Evolutionary conservation across 2,797 vertebrate genomes (phyloP), one percentile per base, ranked within the genome.

Genomic region (Chelonia mydas): DNA sequence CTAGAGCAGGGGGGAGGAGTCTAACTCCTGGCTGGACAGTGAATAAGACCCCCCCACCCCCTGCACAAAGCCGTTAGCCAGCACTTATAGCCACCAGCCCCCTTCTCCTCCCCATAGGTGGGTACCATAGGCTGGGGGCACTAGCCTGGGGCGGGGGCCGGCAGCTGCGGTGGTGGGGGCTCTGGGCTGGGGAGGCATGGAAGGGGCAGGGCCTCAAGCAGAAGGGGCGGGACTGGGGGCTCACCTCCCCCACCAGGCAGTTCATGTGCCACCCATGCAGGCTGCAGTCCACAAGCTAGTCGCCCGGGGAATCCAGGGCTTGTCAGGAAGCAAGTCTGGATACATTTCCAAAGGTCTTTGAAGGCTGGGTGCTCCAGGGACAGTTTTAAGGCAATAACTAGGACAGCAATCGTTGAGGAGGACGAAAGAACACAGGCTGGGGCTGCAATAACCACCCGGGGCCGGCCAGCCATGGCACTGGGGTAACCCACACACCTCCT

Each of bases 331-430:
- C 12, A 8, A 31, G 27, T 74, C 6, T 6, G 0, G 76, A 86
- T 82, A 84, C 82, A 0, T 61, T 85, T 31, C 88, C 88, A 77
- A 13, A 0, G 45, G 86, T 27, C 0, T 11, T 41, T 2, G 86
- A 87, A 23, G 0, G 0, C 59, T 12, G 72, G 41, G 72, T 9
- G 86, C 81, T n/a, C 51, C 4, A 0, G 85, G 92, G 72, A 21
- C 82, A 57, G 88, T 37, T 83, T 53, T 87, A 74, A 89, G 95
- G 94, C 50, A 49, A 59, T 81, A 88, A 95, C 94, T 78, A 96
- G 90, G 68, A 45, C n/a, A 0, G 5, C 81, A 68, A 84, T 96
- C 94, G 83, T 91, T 93, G 92, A 96, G 89, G 88, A 0, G 28
- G 65, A 33, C 21, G 25, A 57, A 57, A 57, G 25, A 81, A 72